These are phyloP conservation scores for Enteromius thamalakanensis DNA, from an alignment of 2,797 vertebrate species.

Conservation along the genomic window DNA sequence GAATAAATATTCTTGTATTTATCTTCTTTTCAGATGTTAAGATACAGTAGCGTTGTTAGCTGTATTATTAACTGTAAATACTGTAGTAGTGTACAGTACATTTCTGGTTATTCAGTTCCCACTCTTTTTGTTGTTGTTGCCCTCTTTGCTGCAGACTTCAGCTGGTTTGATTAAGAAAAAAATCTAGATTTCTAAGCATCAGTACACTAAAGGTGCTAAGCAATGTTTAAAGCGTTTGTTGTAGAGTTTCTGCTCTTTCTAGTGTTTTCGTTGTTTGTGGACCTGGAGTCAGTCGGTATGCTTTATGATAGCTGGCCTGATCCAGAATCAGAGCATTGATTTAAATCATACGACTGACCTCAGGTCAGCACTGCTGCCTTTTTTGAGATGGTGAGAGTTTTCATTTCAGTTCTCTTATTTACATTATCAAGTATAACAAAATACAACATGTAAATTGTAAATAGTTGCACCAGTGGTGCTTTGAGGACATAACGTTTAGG, in stretches of 20 bases:
- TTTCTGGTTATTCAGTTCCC: constrained; percentile 48
- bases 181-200: constrained; percentile 35
- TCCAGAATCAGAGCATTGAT: constrained; percentile 21
- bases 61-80: constrained; percentile 73
- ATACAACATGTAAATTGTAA: constrained; percentile 67
- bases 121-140: constrained; percentile 20
- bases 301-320: constrained; percentile 11
- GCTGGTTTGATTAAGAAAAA: constrained; percentile 44
- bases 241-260: constrained; percentile 45
- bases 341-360: constrained; percentile 30
- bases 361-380: constrained; percentile 39
- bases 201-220: constrained; percentile 44
- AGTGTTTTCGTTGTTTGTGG: constrained; percentile 53
- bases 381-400: constrained; percentile 33
- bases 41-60: constrained; percentile 63
- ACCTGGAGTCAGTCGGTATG: constrained; percentile 55
- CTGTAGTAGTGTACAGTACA: constrained; percentile 68
- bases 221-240: constrained; percentile 46
- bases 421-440: constrained; percentile 47
- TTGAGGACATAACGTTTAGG: constrained; percentile 51
- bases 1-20: constrained; percentile 67
- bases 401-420: constrained; percentile 52
- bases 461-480: constrained; percentile 64
- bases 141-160: constrained; percentile 68
- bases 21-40: constrained; percentile 60